These are phyloP conservation scores for Thalpophila matura DNA, from an alignment of 2,888 invertebrate genomes.

Conservation along the genomic window DNA sequence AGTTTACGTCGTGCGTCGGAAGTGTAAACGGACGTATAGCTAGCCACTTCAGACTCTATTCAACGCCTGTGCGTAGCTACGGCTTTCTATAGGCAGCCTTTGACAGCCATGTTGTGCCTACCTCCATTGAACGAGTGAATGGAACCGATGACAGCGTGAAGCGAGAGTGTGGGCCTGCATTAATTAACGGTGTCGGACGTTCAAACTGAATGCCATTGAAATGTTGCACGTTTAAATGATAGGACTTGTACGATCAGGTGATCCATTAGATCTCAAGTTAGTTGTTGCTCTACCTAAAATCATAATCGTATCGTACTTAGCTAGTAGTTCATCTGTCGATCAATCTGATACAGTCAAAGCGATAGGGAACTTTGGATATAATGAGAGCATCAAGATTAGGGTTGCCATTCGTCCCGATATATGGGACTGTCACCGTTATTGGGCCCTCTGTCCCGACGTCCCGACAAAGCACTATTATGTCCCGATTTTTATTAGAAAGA, in stretches of 20 bases:
- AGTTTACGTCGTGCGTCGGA: constrained; percentile 75
- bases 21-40: constrained; percentile 75
- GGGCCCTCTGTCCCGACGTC: no score
- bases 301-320: no score
- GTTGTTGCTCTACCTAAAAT: no score
- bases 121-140: constrained; percentile 86
- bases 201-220: constrained; percentile 66
- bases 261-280: neutral
- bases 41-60: constrained; percentile 87
- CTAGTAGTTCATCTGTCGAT: no score
- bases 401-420: no score
- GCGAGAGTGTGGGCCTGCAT: constrained; percentile 82
- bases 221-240: constrained; percentile 72
- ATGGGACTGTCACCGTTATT: no score
- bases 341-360: no score
- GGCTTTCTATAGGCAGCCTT: constrained; percentile 72
- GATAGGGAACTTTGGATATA: no score
- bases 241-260: constrained; percentile 11
- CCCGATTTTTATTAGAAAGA: no score
- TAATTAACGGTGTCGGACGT: constrained; percentile 82
- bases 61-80: constrained; percentile 78
- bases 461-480: no score
- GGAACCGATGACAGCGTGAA: constrained; percentile 80
- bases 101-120: constrained; percentile 79
- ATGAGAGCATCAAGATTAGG: no score